Percentiles rank a stretch among this genome's conserved stretches.
These are phyloP conservation scores for Chelon auratus DNA, from an alignment of 2,797 vertebrate species.

Conservation along the genomic window DNA sequence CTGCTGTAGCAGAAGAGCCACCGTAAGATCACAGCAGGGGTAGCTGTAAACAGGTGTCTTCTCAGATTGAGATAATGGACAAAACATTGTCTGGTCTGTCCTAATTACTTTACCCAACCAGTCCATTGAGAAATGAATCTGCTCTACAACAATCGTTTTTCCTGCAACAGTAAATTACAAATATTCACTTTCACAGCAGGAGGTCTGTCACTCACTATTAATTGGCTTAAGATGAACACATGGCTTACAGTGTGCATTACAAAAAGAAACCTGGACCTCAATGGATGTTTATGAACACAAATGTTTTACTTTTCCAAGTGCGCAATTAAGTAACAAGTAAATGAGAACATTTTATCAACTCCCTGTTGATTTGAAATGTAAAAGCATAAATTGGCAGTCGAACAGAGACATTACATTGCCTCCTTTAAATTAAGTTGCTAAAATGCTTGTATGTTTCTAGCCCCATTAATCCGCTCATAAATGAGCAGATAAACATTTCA, in stretches of 20 bases:
- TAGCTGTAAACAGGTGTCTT: not conserved
- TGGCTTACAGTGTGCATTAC: not conserved
- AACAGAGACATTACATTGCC: not conserved
- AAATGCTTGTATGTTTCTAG: not conserved
- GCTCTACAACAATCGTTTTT: not conserved
- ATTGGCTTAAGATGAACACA: not conserved
- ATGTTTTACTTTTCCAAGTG: not conserved
- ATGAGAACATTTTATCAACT: not conserved
- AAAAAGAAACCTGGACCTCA: not conserved
- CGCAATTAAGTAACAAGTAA: not conserved
- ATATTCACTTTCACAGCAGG: slow-evolving; percentile 22
- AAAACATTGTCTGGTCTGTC: slow-evolving; percentile 22
- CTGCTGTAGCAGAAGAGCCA: not conserved
- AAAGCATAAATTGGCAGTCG: not conserved
- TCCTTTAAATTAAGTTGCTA: not conserved
- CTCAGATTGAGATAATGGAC: slow-evolving; percentile 22
- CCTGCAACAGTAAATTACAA: slow-evolving; percentile 9
- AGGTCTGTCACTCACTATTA: not conserved
- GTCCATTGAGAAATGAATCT: slow-evolving; percentile 3
- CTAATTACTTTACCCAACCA: slow-evolving; percentile 34
- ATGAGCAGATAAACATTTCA: slow-evolving; percentile 9
- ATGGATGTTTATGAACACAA: not conserved
- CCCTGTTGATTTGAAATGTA: not conserved
- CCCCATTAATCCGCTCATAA: not conserved
- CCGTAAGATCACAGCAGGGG: not conserved